Evolutionary conservation across 2,888 invertebrate species (phyloP), one percentile per base, ranked within the genome.

Genomic region (Schizaphis graminum): DNA sequence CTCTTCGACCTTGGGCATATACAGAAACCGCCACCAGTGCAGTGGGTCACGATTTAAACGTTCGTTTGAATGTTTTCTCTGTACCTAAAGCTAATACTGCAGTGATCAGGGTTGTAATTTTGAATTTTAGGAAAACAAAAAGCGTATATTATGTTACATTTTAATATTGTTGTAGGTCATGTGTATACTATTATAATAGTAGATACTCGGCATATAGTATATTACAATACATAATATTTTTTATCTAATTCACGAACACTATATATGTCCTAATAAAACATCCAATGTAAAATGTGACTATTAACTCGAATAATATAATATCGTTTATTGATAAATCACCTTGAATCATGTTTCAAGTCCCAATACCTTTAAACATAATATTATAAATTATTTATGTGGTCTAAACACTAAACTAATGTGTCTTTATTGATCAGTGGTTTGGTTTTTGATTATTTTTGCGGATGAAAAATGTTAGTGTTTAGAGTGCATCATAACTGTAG

Each of bases 1-100:
- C 93, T 94, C 93, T 94, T 90, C 90, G 86, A 86, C 90, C 57
- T 94, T 90, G 93, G 86, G 93, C 61, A 86, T 86, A 21, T 13
- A 53, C 41, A 85, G 41, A 57, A 24, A 93, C 57, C 85, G 16
- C 35, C 49, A 49, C 24, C 56, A 35, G 21, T 88, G 53, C 11
- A 28, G 77, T 56, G 93, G 93, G 86, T 86, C 93, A 93, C 89
- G 89, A 93, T 84, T 57, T 16, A 89, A 89, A 49, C 4, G 53
- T 53, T 92, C 4, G 77, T 88, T 77, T 26, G 47, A 67, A 61
- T 28, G 91, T 91, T 91, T 86, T 47, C 57, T 57, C n/a, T 35
- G 47, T 47, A n/a, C n/a, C n/a, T n/a, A 86, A 86, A 86, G 86
- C 28, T 47, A 87, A 53, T 8, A 44, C 11, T 85, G 44, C 26